Evolutionary conservation across 1,140 invertebrate species (phyloP), one percentile per base, ranked within the genome.

Genomic region (Drosophila pallidifrons): DNA sequence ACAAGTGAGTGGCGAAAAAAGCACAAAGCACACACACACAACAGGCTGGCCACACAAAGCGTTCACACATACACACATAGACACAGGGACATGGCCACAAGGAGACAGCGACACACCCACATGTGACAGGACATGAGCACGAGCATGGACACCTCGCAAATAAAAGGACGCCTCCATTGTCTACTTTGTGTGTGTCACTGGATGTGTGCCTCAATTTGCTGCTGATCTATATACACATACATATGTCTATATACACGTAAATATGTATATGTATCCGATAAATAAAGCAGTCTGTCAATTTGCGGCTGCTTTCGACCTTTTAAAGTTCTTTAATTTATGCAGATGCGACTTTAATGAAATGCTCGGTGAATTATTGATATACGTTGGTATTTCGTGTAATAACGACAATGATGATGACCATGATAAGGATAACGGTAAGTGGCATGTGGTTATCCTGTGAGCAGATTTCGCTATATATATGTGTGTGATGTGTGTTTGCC

Each of bases 31-130:
- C 35, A 38, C 35, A 38, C 35, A 38, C 35, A n/a, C 71, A 81
- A 80, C 81, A 82, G 79, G 65, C 75, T 38, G 49, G 57, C 70
- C 65, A 57, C 57, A 78, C 64, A 74, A 60, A 69, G 49, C 38
- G 16, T 16, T 38, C 16, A 47, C 35, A 73, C 38, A 54, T 2
- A 59, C 43, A 72, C 43, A 61, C 2, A 41, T 6, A 32, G 28
- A 15, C 58, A 35, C 13, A 60, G 20, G 25, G 32, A 63, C 5
- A 59, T 30, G 45, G 45, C 74, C 61, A 66, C 61, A 81, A 61
- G 20, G 11, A 52, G 43, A 54, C 67, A 52, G 20, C 11, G 11
- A 52, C 51, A 54, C 67, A 45, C 46, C 35, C 64, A 59, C 20
- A 58, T 45, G 38, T 38, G 20, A 55, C 25, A 46, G 43, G 43